These are phyloP conservation scores for Micrasema longulum DNA, from an alignment of 1,140 invertebrate genomes.

Conservation along the genomic window DNA sequence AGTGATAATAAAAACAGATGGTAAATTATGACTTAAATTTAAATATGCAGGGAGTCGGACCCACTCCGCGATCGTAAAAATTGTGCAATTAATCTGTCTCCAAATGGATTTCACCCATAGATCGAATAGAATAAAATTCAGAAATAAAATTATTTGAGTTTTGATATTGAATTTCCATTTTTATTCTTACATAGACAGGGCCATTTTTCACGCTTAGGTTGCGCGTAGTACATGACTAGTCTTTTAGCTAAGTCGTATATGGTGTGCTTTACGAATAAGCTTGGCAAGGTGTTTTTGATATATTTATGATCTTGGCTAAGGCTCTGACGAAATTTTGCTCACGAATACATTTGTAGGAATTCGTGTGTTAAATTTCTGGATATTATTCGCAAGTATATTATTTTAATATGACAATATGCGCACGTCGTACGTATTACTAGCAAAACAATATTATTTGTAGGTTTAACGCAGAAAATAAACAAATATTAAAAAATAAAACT, in stretches of 20 bases:
- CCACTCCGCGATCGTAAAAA: no score
- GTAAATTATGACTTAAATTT: no score
- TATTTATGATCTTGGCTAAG: slow-evolving; percentile 24
- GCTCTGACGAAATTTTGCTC: slow-evolving; percentile 23
- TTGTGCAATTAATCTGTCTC: background rate
- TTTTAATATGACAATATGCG: no score
- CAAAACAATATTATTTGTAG: no score
- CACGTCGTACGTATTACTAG: no score
- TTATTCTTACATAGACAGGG: background rate
- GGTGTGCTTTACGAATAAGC: slow-evolving; percentile 25
- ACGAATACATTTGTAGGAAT: background rate
- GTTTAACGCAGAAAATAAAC: no score
- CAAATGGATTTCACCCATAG: background rate
- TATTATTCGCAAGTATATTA: no score
- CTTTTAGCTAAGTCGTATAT: slow-evolving; percentile 12
- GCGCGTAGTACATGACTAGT: slow-evolving; percentile 9
- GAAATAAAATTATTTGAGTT: background rate
- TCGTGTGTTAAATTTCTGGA: no score
- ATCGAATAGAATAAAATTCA: background rate
- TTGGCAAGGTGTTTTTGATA: slow-evolving; percentile 32
- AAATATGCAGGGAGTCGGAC: no score
- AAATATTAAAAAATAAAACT: no score
- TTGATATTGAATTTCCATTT: slow-evolving; percentile 5
- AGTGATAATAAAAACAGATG: no score
- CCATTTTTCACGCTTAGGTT: slow-evolving; percentile 1